phyloP scores from a whole-genome alignment of 2,113 vertebrate genomes.

The Brachyhypopomus occidentalis region DNA sequence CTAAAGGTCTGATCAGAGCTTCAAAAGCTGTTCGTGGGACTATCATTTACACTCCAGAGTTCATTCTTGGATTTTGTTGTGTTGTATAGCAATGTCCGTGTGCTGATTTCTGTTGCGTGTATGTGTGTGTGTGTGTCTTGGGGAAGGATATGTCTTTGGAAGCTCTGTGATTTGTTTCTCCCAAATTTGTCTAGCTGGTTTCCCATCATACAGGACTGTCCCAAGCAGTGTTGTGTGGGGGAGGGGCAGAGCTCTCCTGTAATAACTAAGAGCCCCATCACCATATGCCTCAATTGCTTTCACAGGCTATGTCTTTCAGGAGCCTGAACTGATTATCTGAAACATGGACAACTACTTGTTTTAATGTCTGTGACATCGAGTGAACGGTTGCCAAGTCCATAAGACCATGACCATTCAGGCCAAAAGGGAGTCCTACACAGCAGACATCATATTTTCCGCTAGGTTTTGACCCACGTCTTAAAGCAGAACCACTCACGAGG shows the following conservation, averaged over 20 bases:
- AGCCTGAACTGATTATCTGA: slow-evolving; percentile 36
- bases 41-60: slow-evolving; percentile 13
- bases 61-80: slow-evolving; percentile 25
- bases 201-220: not conserved
- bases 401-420: slow-evolving; percentile 1
- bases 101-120: not conserved
- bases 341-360: slow-evolving; percentile 39
- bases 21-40: not conserved
- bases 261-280: slow-evolving; percentile 7
- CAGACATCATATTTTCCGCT: slow-evolving; percentile 23
- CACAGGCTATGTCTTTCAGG: slow-evolving; percentile 8
- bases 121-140: not conserved
- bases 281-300: slow-evolving; percentile 24
- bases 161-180: not conserved
- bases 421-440: slow-evolving; percentile 16
- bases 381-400: not conserved
- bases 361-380: slow-evolving; percentile 24
- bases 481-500: slow-evolving; percentile 9
- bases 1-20: slow-evolving; percentile 14
- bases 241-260: not conserved
- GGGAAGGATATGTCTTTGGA: not conserved
- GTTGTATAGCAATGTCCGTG: too few species aligned
- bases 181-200: not conserved
- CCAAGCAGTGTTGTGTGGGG: not conserved
- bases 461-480: slow-evolving; percentile 14